Conservation (phyloP, 2,888 invertebrate genomes). For the Lepeophtheirus nordmannii region DNA sequence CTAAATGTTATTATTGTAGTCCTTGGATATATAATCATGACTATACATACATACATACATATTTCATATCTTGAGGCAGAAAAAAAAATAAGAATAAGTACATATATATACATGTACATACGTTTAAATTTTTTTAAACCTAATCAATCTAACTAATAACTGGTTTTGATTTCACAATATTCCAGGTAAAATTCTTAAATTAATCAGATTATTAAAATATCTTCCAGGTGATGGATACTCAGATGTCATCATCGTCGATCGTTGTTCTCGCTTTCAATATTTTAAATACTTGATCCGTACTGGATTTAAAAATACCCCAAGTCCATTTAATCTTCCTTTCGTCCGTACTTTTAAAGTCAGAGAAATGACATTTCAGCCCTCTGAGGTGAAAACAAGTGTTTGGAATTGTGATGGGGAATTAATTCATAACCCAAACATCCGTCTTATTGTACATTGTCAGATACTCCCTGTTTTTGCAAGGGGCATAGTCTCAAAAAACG, state of each 20-base stretch:
- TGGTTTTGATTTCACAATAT: too few relatives aligned
- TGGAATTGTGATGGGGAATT: slow-evolving; percentile 28
- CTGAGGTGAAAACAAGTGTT: background rate
- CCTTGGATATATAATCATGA: too few relatives aligned
- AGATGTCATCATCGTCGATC: background rate
- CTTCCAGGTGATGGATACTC: too few relatives aligned
- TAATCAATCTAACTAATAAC: too few relatives aligned
- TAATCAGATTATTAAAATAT: too few relatives aligned
- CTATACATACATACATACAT: too few relatives aligned
- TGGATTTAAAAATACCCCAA: background rate
- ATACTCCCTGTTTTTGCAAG: background rate
- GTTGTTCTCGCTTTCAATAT: background rate
- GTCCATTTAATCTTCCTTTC: background rate
- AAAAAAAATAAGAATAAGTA: too few relatives aligned
- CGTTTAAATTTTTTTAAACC: too few relatives aligned
- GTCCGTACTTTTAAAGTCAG: background rate
- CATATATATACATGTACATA: too few relatives aligned
- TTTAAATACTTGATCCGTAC: background rate
- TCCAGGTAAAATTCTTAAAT: too few relatives aligned
- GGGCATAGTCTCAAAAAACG: background rate
- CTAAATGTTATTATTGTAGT: too few relatives aligned
- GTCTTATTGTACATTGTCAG: slow-evolving; percentile 18
- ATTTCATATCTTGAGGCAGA: too few relatives aligned
- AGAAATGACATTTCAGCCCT: background rate
- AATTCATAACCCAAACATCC: slow-evolving; percentile 25